Conservation (phyloP, 1,140 invertebrate species). For the Drosophila neocordata region DNA sequence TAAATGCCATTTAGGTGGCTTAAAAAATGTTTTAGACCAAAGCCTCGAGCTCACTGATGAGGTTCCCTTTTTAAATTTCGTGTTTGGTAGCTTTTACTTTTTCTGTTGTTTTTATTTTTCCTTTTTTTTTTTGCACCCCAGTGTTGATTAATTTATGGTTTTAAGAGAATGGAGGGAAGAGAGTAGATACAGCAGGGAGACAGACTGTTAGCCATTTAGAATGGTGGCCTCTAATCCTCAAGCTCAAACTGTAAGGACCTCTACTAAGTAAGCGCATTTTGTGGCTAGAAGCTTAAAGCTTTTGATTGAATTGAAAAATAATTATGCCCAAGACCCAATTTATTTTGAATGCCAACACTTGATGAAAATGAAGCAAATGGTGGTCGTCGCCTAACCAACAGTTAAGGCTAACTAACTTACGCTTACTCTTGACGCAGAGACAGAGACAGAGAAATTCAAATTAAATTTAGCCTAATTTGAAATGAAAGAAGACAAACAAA, state of each 20-base stretch:
- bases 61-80: conserved; percentile 4
- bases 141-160: conserved; percentile 73
- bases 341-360: conserved; percentile 24
- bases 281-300: conserved; percentile 44
- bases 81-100: neutral
- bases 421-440: conserved; percentile 17
- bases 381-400: neutral
- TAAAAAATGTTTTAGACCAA: conserved; percentile 44
- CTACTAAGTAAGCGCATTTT: conserved; percentile 38
- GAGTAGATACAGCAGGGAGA: conserved; percentile 7
- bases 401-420: neutral
- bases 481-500: conserved; percentile 30
- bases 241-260: conserved; percentile 68
- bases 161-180: neutral
- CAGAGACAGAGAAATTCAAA: conserved; percentile 43
- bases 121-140: conserved; percentile 15
- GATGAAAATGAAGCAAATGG: neutral
- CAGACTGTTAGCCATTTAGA: conserved; percentile 44
- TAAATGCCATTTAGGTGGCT: conserved; percentile 73
- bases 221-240: conserved; percentile 67
- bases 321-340: conserved; percentile 57
- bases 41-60: conserved; percentile 29
- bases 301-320: conserved; percentile 75
- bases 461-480: conserved; percentile 73
- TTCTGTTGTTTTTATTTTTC: conserved; percentile 12